Base-by-base conservation (phyloP, 1,140 invertebrate species). In the Drosophila sturtevanti region DNA sequence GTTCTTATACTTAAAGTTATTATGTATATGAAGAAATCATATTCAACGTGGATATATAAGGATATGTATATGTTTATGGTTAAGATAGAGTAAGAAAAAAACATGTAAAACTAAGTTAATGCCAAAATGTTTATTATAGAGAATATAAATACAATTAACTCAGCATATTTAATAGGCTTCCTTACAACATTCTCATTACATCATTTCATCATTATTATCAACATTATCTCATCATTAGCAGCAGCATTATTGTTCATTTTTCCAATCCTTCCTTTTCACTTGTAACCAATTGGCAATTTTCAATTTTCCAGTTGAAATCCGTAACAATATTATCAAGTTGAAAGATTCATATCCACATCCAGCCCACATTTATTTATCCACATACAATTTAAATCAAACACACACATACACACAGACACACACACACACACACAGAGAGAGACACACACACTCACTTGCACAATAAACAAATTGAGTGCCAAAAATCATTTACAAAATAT, bases 381-480 rank as follows among this genome's bases (percentile, higher is more conserved):
- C 27, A 55, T 18, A 16, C 14, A 31, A 55, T 16, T 16, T 55
- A n/a, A 52, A 24, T 22, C 0, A 52, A 1, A 11, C 7, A 31
- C 44, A 31, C 27, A 31, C 27, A 41, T 6, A 16, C 38, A n/a
- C n/a, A n/a, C n/a, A n/a, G n/a, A n/a, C 14, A 44, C 14, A 18
- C 38, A 7, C 27, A 31, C 27, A 18, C 41, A 44, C 14, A 44
- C n/a, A 44, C 6, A 18, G 21, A 31, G n/a, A n/a, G n/a, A n/a
- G n/a, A n/a, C n/a, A n/a, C n/a, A n/a, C n/a, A n/a, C n/a, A 56
- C 54, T 9, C 58, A 55, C 72, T 81, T 68, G 60, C 71, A 63
- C 64, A 79, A 81, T 35, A 63, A 51, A 60, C 58, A 72, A 81
- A 77, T 77, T 56, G 63, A 77, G 51, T 81, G 79, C 56, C 74